These are phyloP conservation scores for Polyommatus icarus DNA, from an alignment of 2,888 invertebrate genomes.

Conservation along the genomic window DNA sequence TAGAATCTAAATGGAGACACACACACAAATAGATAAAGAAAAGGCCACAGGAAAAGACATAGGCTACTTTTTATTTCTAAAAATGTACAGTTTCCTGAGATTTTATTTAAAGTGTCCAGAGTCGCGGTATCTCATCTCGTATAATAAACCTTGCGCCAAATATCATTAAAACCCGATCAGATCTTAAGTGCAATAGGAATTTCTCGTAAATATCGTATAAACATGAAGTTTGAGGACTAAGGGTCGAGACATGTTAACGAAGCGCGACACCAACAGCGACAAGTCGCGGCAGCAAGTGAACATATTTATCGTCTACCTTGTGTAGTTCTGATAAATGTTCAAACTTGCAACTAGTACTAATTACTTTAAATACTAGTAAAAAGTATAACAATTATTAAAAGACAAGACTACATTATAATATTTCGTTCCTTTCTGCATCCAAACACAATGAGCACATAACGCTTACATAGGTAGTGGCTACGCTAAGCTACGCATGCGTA, in stretches of 20 bases:
- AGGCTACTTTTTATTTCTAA: neutral
- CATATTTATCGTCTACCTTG: too few species aligned
- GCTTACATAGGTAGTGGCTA: too few species aligned
- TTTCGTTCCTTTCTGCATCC: too few species aligned
- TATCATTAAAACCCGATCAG: neutral
- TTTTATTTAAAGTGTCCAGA: neutral
- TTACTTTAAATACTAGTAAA: too few species aligned
- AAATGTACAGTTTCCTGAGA: neutral
- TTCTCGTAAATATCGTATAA: neutral
- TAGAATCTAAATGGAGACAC: neutral
- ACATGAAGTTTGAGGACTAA: constrained; percentile 1
- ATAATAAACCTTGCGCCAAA: neutral
- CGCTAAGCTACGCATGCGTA: too few species aligned
- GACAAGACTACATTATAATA: too few species aligned
- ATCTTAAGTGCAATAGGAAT: neutral
- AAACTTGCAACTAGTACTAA: too few species aligned
- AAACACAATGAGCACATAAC: too few species aligned
- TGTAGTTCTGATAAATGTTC: too few species aligned
- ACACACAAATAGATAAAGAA: neutral
- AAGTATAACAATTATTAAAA: too few species aligned
- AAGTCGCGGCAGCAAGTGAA: too few species aligned
- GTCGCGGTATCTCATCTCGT: neutral
- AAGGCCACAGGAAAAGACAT: neutral
- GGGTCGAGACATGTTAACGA: neutral
- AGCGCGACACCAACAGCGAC: neutral